Base-by-base conservation (phyloP, 1,140 invertebrate genomes). In the Diorhabda sublineata region DNA sequence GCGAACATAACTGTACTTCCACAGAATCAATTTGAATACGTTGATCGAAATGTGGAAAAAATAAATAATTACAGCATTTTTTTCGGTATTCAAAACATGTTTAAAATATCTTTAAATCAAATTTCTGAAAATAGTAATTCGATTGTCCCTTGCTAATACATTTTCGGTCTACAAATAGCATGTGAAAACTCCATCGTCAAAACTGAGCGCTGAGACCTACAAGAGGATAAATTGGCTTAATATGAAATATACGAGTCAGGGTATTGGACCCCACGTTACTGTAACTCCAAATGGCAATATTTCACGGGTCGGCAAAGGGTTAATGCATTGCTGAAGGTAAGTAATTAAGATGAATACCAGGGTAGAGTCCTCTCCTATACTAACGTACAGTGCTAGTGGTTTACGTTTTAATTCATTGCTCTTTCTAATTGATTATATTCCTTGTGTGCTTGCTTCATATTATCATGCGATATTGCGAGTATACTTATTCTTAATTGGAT, bases 401-500 rank as follows among this genome's bases (percentile, higher is more conserved):
- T n/a, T 52, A 52, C n/a, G 47, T 52, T 52, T 52, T n/a, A 52
- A 52, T 52, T 52, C 47, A 52, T 52, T 52, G 47, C 47, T 52
- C 47, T 52, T 52, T 52, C 47, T 52, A 4, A 52, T 52, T 52
- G n/a, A 52, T 52, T 52, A 52, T 52, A 8, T n/a, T n/a, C 47
- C n/a, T n/a, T 52, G n/a, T 52, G 47, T 52, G 4, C n/a, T 52
- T 52, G 47, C 47, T 52, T 52, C 26, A 26, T 52, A 2, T 52
- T 8, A 52, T 52, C 47, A 52, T 52, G 47, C 47, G 3, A 52
- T 6, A 8, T 6, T 8, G 47, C 6, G 47, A 8, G 47, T 52
- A n/a, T 52, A n/a, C 47, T 52, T 52, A n/a, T 52, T 26, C 26
- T 26, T 26, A 26, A 26, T 26, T 26, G 26, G 26, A 26, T 26